A percentile compares a stretch with the other conserved stretches of the same genome.
These are phyloP conservation scores for Limnephilus lunatus DNA, from an alignment of 2,888 invertebrate genomes.

Conservation along the genomic window DNA sequence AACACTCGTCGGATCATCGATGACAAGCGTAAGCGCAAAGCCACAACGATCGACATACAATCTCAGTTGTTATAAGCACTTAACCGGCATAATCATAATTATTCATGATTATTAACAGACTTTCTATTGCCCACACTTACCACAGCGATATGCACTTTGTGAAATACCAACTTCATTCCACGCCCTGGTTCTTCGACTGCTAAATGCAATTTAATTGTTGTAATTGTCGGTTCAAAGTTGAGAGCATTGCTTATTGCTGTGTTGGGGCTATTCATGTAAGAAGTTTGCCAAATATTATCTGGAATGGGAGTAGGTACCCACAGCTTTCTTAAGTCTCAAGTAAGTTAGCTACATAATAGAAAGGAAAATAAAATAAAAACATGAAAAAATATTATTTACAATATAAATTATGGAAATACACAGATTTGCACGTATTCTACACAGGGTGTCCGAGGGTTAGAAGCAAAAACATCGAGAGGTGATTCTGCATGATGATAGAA, in stretches of 20 bases:
- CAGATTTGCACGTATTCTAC: too few species aligned
- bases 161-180: not conserved
- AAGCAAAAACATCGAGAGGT: too few species aligned
- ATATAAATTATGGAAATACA: too few species aligned
- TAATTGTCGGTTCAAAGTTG: not conserved
- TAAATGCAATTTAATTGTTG: not conserved
- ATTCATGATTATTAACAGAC: not conserved
- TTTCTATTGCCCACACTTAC: slow-evolving; percentile 2
- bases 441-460: too few species aligned
- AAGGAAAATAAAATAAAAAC: too few species aligned
- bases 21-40: not conserved
- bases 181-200: not conserved
- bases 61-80: not conserved
- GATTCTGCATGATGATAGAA: too few species aligned
- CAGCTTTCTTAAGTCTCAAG: too few species aligned
- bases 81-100: not conserved
- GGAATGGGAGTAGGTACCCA: not conserved
- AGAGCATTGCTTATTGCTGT: not conserved
- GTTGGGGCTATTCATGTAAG: not conserved
- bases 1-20: not conserved
- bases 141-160: not conserved
- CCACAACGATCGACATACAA: not conserved
- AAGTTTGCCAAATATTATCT: not conserved
- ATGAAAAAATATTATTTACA: too few species aligned
- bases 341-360: too few species aligned